These are phyloP conservation scores for Aurelia aurita complex sp. Pacific DNA, from an alignment of 30 jellyfish, hydroid and myxozoan genomes.

Conservation along the genomic window DNA sequence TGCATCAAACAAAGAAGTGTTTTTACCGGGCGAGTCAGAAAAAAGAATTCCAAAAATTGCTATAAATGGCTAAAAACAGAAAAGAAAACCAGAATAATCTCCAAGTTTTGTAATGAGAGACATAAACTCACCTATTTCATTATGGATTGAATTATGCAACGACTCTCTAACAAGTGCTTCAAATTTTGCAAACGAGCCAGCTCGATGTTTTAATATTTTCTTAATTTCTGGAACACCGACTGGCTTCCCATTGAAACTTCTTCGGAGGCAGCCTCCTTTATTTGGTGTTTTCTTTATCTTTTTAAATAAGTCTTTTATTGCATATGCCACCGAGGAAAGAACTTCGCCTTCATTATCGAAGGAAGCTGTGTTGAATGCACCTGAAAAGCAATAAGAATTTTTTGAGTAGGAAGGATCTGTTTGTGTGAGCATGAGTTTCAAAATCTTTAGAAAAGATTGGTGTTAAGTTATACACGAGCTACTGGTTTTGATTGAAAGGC, in stretches of 20 bases:
- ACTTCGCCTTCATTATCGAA: conserved; percentile 47
- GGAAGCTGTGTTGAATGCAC: conserved; percentile 47
- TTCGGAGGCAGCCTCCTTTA: conserved; percentile 67
- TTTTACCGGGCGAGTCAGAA: too few species aligned
- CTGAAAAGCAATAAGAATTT: not conserved
- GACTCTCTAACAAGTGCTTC: conserved; percentile 51
- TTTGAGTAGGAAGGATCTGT: too few species aligned
- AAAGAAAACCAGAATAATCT: too few species aligned
- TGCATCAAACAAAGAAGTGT: too few species aligned
- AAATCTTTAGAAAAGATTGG: too few species aligned
- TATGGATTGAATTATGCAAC: conserved; percentile 79
- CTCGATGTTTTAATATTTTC: conserved; percentile 21
- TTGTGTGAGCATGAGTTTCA: too few species aligned
- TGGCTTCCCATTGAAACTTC: conserved; percentile 83
- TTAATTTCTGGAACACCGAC: conserved; percentile 44
- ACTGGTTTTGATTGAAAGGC: too few species aligned
- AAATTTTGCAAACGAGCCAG: conserved; percentile 46
- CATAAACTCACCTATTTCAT: conserved; percentile 69
- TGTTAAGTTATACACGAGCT: too few species aligned
- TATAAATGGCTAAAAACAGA: too few species aligned
- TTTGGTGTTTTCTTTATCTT: not conserved
- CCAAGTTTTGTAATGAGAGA: not conserved
- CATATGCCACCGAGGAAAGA: conserved; percentile 18
- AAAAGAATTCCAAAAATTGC: too few species aligned
- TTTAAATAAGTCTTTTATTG: not conserved